phyloP scores from a whole-genome alignment of 1,140 invertebrate genomes.

The Drosophila nikananu region DNA sequence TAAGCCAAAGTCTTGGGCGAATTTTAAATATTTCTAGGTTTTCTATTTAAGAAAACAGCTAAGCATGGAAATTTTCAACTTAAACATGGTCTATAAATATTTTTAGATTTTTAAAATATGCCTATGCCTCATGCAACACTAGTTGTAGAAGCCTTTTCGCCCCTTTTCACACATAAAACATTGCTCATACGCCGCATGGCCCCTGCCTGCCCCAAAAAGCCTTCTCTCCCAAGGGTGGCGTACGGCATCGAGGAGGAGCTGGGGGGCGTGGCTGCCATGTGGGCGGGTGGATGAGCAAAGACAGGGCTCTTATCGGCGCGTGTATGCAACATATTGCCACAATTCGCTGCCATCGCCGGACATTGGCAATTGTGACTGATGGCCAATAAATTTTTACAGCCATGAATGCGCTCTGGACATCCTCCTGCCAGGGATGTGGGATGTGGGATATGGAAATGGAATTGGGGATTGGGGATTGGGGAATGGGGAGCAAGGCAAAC shows the following conservation, averaged over 20 bases:
- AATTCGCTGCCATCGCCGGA: conserved; percentile 55
- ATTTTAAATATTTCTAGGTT: background rate
- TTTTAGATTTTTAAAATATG: too few species aligned
- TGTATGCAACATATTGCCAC: conserved; percentile 78
- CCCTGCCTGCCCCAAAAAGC: conserved; percentile 7
- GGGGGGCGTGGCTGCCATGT: conserved; percentile 6
- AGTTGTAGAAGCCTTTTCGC: too few species aligned
- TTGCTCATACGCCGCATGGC: conserved; percentile 31
- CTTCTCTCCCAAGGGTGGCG: background rate
- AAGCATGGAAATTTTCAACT: too few species aligned
- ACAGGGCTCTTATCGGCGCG: conserved; percentile 62
- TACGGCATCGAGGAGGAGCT: background rate
- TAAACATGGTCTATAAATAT: too few species aligned
- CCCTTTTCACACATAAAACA: conserved; percentile 4
- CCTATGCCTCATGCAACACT: too few species aligned
- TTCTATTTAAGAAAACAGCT: background rate
- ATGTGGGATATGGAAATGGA: conserved; percentile 31
- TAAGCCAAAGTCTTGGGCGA: background rate
- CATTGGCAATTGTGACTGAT: conserved; percentile 80
- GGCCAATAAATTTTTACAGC: conserved; percentile 81
- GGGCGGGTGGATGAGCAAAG: conserved; percentile 7
- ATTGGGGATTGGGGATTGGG: background rate
- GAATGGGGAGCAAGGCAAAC: background rate
- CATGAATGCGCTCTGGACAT: conserved; percentile 60
- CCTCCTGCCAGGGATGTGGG: conserved; percentile 9